Evolutionary conservation across 2,797 vertebrate species (phyloP).

Genomic region (Danio kyathit): DNA sequence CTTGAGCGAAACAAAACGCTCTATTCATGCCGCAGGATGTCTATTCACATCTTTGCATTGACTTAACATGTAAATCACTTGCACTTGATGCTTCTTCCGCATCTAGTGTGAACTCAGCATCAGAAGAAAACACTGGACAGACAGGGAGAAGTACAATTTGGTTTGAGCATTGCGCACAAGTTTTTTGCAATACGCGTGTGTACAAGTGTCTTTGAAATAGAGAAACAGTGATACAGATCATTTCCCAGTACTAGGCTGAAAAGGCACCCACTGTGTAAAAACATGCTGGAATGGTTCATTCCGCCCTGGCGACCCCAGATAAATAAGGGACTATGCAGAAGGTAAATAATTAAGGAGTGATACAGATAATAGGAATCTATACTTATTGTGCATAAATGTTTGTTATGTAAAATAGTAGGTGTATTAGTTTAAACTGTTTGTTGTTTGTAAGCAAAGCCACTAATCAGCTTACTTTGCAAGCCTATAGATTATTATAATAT

Average conservation of each 20-base stretch:
- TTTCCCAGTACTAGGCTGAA: too few species aligned
- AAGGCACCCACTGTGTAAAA: too few species aligned
- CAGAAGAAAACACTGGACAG: constrained; percentile 56
- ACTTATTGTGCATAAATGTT: neutral
- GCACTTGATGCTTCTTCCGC: too few species aligned
- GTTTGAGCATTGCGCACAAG: constrained; percentile 16
- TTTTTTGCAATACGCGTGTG: neutral
- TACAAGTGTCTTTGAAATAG: neutral
- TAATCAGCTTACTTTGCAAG: neutral
- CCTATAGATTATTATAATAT: neutral
- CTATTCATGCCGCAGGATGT: too few species aligned
- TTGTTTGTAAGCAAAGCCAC: neutral
- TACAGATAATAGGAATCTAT: neutral
- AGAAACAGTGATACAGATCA: neutral
- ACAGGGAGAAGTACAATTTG: constrained; percentile 53
- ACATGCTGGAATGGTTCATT: too few species aligned
- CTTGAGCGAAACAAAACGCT: too few species aligned
- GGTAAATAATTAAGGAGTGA: too few species aligned
- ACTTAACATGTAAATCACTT: too few species aligned
- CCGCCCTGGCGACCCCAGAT: too few species aligned
- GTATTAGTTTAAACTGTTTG: neutral
- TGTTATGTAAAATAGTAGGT: neutral
- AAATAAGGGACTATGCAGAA: too few species aligned
- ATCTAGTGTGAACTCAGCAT: too few species aligned
- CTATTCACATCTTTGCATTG: too few species aligned